Conservation (phyloP, 2,113 vertebrate species). For the Nibea albiflora region DNA sequence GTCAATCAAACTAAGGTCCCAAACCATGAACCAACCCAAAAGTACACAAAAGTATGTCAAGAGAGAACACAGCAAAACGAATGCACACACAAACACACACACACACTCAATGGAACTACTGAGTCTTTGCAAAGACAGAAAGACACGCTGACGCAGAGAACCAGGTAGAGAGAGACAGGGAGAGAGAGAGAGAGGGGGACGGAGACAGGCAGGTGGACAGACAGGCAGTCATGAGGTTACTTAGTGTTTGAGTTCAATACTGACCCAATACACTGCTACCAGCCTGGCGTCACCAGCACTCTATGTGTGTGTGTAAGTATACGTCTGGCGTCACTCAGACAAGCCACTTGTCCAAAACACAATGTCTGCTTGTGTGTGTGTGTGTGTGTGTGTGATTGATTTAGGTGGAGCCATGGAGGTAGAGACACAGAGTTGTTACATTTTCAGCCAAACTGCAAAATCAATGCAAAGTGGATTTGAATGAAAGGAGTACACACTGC, state of each 20-base stretch:
- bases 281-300: constrained; percentile 73
- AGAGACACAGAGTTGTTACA: constrained; percentile 74
- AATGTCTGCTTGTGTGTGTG: constrained; percentile 27
- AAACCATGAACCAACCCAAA: not conserved
- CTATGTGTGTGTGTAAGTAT: constrained; percentile 20
- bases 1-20: no score
- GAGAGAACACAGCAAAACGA: not conserved
- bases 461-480: constrained; percentile 80
- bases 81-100: not conserved
- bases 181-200: not conserved
- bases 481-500: constrained; percentile 66
- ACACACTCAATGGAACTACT: not conserved
- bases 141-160: not conserved
- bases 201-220: constrained; percentile 37
- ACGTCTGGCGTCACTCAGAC: constrained; percentile 72
- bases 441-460: constrained; percentile 81
- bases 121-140: not conserved
- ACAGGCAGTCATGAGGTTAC: constrained; percentile 52
- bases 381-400: constrained; percentile 65
- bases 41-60: not conserved
- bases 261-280: constrained; percentile 62
- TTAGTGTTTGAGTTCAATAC: constrained; percentile 73
- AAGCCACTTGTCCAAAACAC: constrained; percentile 67
- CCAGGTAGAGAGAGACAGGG: not conserved
- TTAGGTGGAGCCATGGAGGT: constrained; percentile 74